phyloP scores from a whole-genome alignment of 2,888 invertebrate species.

The Agrochola lychnidis region DNA sequence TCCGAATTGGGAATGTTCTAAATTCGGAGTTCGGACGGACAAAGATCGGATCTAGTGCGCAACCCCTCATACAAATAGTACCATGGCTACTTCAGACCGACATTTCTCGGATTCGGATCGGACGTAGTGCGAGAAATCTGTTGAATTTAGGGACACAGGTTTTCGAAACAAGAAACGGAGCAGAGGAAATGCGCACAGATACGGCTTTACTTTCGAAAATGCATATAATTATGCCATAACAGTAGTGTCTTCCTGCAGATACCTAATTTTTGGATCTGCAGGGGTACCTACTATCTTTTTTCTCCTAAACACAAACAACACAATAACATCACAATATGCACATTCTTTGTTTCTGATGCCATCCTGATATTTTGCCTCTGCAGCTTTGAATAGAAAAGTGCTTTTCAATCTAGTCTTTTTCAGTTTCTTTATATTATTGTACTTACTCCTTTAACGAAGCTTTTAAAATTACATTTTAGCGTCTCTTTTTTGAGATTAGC shows the following conservation, averaged over 20 bases:
- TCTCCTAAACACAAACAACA: background rate
- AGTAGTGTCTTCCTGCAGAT: too few relatives aligned
- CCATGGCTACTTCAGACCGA: too few relatives aligned
- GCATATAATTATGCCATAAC: background rate
- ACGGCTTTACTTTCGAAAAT: background rate
- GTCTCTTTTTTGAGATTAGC: background rate
- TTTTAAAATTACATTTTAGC: too few relatives aligned
- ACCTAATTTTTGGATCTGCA: background rate
- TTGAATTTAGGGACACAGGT: background rate
- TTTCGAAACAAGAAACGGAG: background rate
- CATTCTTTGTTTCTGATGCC: background rate
- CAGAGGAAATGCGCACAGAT: background rate
- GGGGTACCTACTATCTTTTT: background rate
- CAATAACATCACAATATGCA: background rate
- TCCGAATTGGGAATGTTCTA: too few relatives aligned
- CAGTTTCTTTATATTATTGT: background rate
- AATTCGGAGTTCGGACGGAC: too few relatives aligned
- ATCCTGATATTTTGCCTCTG: background rate
- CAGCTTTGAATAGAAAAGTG: background rate
- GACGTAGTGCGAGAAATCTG: background rate
- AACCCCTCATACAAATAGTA: too few relatives aligned
- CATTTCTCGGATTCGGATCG: too few relatives aligned
- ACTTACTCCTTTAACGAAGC: background rate
- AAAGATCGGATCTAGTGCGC: too few relatives aligned
- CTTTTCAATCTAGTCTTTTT: background rate